phyloP scores from a whole-genome alignment of 2,113 vertebrate genomes.

The Pterophyllum scalare region DNA sequence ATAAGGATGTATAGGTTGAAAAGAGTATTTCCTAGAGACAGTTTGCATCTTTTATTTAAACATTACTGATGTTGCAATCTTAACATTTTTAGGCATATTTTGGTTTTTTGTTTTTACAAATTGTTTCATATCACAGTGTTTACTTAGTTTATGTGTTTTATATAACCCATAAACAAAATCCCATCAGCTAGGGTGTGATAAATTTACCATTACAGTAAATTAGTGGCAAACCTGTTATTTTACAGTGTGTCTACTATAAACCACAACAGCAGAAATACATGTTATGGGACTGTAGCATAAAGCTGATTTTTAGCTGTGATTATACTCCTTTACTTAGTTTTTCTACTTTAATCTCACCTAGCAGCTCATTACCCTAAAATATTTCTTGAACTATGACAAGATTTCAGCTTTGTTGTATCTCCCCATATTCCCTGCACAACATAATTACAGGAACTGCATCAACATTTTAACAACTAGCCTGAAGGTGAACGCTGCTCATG shows the following conservation, averaged over 20 bases:
- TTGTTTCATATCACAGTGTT: not conserved
- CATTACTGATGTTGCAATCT: not conserved
- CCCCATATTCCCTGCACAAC: not conserved
- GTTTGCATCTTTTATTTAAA: not conserved
- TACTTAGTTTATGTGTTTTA: not conserved
- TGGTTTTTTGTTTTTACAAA: not conserved
- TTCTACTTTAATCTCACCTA: not conserved
- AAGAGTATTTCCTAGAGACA: not conserved
- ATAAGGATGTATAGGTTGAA: not conserved
- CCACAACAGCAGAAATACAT: not conserved
- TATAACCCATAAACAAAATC: not conserved
- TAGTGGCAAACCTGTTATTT: not conserved
- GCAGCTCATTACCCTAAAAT: not conserved
- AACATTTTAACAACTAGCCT: constrained; percentile 13
- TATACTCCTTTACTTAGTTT: not conserved
- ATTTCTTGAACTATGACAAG: constrained; percentile 4
- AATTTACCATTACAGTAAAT: not conserved
- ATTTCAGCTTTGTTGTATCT: not conserved
- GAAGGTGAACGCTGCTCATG: not conserved
- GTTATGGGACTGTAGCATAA: not conserved
- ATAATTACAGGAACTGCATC: constrained; percentile 1
- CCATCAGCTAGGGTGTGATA: not conserved
- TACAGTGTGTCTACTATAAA: not conserved
- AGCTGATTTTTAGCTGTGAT: not conserved
- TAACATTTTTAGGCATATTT: not conserved